Percentiles rank a stretch among this genome's conserved stretches.
These are phyloP conservation scores for Lampropteryx suffumata DNA, from an alignment of 2,888 invertebrate species.

Conservation along the genomic window DNA sequence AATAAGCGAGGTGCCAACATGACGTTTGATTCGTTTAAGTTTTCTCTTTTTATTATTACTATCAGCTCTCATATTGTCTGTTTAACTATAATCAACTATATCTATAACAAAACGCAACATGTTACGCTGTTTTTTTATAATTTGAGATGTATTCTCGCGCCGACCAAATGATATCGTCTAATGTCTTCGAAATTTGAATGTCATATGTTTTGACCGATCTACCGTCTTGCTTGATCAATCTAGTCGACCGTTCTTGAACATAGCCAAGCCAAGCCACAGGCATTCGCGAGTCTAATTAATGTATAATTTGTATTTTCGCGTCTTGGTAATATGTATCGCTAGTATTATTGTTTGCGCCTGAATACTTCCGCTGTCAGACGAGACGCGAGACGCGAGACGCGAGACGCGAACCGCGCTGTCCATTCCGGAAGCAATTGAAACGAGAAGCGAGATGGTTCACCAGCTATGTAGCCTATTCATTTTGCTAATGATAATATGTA, in stretches of 20 bases:
- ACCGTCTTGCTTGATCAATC: no score
- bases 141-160: not conserved
- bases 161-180: not conserved
- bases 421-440: constrained; percentile 4
- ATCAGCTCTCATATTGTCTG: constrained; percentile 21
- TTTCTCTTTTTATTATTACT: constrained; percentile 20
- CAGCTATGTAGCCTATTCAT: not conserved
- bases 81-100: constrained; percentile 4
- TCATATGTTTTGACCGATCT: no score
- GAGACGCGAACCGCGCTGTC: no score
- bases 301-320: constrained; percentile 23
- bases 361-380: not conserved
- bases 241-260: not conserved
- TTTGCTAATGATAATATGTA: no score
- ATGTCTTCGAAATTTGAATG: not conserved
- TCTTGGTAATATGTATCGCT: constrained; percentile 9
- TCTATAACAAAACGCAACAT: constrained; percentile 15
- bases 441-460: not conserved
- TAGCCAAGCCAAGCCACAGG: not conserved
- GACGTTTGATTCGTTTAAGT: constrained; percentile 36
- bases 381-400: constrained; percentile 4
- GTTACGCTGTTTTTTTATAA: constrained; percentile 7
- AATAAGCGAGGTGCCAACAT: constrained; percentile 71
- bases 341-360: constrained; percentile 8
- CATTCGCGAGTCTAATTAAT: not conserved